phyloP scores from a whole-genome alignment of 2,888 invertebrate species.

The Tipula unca region DNA sequence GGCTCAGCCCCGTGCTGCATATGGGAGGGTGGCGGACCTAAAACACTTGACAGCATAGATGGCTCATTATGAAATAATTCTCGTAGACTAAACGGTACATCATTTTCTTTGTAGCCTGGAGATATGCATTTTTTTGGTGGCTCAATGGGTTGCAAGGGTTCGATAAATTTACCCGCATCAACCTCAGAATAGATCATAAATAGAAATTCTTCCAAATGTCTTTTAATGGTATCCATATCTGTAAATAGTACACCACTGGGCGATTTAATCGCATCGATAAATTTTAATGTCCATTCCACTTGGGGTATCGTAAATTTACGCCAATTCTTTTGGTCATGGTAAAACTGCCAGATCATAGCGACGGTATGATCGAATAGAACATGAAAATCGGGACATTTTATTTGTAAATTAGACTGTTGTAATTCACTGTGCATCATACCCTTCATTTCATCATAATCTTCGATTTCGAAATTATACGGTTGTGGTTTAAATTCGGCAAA shows the following conservation, averaged over 20 bases:
- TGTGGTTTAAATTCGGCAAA: neutral
- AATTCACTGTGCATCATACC: neutral
- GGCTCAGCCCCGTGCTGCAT: neutral
- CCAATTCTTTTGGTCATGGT: constrained; percentile 22
- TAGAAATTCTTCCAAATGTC: neutral
- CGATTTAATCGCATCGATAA: constrained; percentile 27
- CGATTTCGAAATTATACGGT: neutral
- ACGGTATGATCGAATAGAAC: constrained; percentile 28
- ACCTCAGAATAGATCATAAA: neutral
- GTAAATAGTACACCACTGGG: neutral
- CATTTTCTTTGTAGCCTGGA: neutral
- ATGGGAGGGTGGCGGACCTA: neutral
- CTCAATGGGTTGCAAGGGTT: neutral
- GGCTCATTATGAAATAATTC: neutral
- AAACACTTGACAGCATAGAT: neutral
- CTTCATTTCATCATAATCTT: neutral
- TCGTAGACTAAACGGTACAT: neutral
- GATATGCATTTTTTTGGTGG: neutral
- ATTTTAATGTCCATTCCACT: constrained; percentile 28
- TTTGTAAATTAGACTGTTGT: neutral
- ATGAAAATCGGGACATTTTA: constrained; percentile 27
- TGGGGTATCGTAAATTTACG: constrained; percentile 24
- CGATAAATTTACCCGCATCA: neutral
- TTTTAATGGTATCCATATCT: neutral
- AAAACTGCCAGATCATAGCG: constrained; percentile 28